phyloP scores from a whole-genome alignment of 2,888 invertebrate genomes.

The Lamellibrachia columna region DNA sequence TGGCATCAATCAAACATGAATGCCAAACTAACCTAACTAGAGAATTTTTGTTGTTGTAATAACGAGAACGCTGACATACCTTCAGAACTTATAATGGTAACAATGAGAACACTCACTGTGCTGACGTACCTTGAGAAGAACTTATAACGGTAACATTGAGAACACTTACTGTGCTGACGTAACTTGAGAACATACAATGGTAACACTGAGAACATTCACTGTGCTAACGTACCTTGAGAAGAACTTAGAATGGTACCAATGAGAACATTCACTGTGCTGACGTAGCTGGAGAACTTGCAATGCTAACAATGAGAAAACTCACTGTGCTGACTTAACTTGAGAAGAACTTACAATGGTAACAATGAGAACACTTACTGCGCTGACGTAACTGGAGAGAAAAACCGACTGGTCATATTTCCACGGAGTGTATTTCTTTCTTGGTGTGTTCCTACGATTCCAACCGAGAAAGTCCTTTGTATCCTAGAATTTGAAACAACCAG shows the following conservation, averaged over 20 bases:
- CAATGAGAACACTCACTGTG: neutral
- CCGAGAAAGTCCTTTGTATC: too few relatives aligned
- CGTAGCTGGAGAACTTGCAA: neutral
- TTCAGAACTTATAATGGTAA: too few relatives aligned
- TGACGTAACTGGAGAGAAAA: conserved; percentile 24
- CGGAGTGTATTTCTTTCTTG: neutral
- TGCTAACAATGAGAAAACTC: neutral
- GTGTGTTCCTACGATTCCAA: neutral
- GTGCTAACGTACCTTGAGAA: conserved; percentile 1
- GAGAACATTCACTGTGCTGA: neutral
- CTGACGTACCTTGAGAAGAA: neutral
- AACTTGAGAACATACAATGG: neutral
- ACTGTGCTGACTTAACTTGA: neutral
- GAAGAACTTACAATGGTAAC: too few relatives aligned
- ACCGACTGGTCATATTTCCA: conserved; percentile 27
- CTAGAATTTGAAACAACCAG: too few relatives aligned
- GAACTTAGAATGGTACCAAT: neutral
- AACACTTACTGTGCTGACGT: conserved; percentile 21
- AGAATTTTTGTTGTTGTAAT: neutral
- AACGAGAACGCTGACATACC: neutral
- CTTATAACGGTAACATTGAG: neutral
- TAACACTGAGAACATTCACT: neutral
- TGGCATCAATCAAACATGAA: too few relatives aligned
- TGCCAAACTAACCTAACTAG: neutral
- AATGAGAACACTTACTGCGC: conserved; percentile 19